These are phyloP conservation scores for Argyresthia albistria DNA, from an alignment of 2,888 invertebrate species.

Conservation along the genomic window DNA sequence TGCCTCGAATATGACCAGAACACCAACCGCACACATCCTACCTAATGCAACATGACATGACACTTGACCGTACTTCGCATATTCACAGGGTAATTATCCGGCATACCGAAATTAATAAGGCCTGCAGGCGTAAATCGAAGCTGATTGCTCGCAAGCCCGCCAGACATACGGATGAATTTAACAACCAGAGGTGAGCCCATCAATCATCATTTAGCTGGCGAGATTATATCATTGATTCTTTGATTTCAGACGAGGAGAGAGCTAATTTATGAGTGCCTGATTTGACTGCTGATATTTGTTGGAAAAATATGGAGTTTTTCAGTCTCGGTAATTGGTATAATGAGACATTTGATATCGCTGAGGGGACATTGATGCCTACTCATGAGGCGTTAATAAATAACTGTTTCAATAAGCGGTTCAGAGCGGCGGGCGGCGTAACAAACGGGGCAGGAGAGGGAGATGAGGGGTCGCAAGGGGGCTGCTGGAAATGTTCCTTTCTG, in stretches of 20 bases:
- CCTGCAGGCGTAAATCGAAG: conserved; percentile 49
- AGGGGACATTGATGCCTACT: neutral
- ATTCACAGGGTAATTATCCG: conserved; percentile 65
- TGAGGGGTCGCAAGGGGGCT: no score
- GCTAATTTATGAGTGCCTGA: no score
- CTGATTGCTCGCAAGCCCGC: conserved; percentile 52
- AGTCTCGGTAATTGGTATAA: neutral
- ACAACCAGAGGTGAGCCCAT: conserved; percentile 61
- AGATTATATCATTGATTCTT: no score
- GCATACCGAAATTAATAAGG: conserved; percentile 65
- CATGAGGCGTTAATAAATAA: neutral
- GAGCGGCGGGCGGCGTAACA: neutral
- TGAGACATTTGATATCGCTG: conserved; percentile 1
- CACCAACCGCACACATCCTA: conserved; percentile 28
- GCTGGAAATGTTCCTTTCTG: no score
- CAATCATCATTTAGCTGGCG: conserved; percentile 9
- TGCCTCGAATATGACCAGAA: conserved; percentile 38
- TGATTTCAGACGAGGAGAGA: no score
- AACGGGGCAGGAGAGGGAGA: no score
- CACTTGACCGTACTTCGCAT: conserved; percentile 57
- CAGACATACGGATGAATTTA: conserved; percentile 69
- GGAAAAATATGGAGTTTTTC: no score
- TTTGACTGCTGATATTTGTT: no score
- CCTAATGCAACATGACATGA: conserved; percentile 46
- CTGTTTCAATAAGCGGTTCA: neutral